Evolutionary conservation across 2,113 vertebrate genomes (phyloP).

Genomic region (Salvelinus fontinalis): DNA sequence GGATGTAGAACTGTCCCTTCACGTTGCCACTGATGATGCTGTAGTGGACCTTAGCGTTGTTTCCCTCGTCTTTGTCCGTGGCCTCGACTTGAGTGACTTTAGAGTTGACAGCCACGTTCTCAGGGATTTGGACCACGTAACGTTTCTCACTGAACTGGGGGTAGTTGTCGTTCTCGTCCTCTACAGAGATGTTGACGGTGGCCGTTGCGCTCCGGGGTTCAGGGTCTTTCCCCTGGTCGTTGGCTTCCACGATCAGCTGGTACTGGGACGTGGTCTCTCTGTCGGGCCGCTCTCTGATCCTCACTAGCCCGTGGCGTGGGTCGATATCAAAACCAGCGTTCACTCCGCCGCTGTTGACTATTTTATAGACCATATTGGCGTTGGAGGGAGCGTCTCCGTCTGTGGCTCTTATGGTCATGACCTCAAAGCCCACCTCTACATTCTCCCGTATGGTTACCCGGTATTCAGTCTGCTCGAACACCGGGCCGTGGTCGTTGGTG

Average conservation of each 20-base stretch:
- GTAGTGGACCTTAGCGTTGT: conserved; percentile 91
- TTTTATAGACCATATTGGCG: conserved; percentile 92
- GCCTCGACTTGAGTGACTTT: conserved; percentile 89
- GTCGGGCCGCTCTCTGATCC: conserved; percentile 82
- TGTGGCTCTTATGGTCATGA: conserved; percentile 90
- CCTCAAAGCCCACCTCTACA: conserved; percentile 91
- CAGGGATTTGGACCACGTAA: conserved; percentile 87
- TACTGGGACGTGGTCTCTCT: conserved; percentile 83
- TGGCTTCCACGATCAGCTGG: conserved; percentile 90
- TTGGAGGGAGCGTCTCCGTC: conserved; percentile 92
- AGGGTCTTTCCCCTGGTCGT: conserved; percentile 91
- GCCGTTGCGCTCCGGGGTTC: conserved; percentile 88
- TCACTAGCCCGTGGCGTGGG: conserved; percentile 84
- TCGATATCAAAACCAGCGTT: conserved; percentile 90
- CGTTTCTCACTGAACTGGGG: conserved; percentile 93
- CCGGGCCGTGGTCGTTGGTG: conserved; percentile 89
- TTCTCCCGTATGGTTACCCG: conserved; percentile 88
- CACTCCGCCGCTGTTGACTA: conserved; percentile 73
- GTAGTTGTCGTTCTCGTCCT: conserved; percentile 96
- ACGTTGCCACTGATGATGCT: conserved; percentile 95
- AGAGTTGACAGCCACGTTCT: conserved; percentile 86
- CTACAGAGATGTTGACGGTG: conserved; percentile 86
- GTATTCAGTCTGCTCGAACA: conserved; percentile 92
- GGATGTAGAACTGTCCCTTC: conserved; percentile 93
- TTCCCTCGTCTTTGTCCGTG: conserved; percentile 86